Base-by-base conservation (phyloP, 2,113 vertebrate genomes). In the Polypterus senegalus region DNA sequence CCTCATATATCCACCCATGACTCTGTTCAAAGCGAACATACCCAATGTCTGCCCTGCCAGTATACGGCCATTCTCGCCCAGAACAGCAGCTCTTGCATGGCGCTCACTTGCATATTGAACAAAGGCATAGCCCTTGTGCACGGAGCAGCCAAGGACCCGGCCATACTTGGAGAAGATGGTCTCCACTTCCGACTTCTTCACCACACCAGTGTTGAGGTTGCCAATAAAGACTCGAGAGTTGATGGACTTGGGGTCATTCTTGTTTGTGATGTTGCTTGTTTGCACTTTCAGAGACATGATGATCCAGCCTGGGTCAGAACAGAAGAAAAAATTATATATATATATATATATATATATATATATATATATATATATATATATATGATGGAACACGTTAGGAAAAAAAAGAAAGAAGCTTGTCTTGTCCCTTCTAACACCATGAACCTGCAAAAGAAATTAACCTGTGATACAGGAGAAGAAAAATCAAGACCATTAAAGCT, bases 191-290 rank as follows among this genome's bases (percentile, higher is more conserved):
- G 88, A 89, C 79, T 96, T 97, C 79, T 91, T 96, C 73, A 94
- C 93, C 80, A 95, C 81, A 0, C 89, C 88, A 7, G 94, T 97
- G 81, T 97, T 95, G 59, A 97, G 89, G 73, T 97, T 97, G 60
- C 94, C 94, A 43, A 97, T 97, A 72, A 97, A 97, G 70, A 97
- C 92, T 11, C 93, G 81, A 4, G 94, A 97, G 77, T 94, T 94
- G 81, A 95, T 88, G 61, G 94, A 97, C 68, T 92, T 93, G 62
- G 92, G 91, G 71, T 97, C 94, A 9, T 92, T 97, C 82, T 97
- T 97, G 84, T 97, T 97, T 4, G 93, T 97, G 76, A 97, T 89
- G 60, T 97, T 97, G 65, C 93, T 97, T 3, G 92, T 92, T 76
- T 92, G 91, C 54, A 91, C 89, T 77, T 96, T 95, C 75, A 94